phyloP scores from a whole-genome alignment of 2,888 invertebrate species.

The Pseudolycoriella hygida region DNA sequence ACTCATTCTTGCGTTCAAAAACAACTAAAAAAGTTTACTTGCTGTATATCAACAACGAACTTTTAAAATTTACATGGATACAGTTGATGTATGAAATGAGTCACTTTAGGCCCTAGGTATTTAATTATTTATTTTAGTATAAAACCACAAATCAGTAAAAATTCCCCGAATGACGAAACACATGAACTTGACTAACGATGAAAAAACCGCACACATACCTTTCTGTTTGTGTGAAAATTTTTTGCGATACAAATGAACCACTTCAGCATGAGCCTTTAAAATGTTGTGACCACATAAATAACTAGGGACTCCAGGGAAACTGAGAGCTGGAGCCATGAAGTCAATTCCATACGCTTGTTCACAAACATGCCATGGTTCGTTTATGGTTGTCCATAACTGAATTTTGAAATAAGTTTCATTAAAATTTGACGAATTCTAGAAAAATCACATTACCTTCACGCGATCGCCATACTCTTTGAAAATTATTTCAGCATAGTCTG shows the following conservation, averaged over 20 bases:
- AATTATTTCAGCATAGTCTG: constrained; percentile 42
- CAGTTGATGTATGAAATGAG: too few relatives aligned
- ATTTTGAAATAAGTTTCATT: neutral
- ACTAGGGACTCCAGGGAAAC: constrained; percentile 40
- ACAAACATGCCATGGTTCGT: constrained; percentile 43
- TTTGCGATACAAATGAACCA: constrained; percentile 43
- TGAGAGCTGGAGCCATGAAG: constrained; percentile 39
- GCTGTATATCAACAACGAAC: too few relatives aligned
- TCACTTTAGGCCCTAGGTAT: too few relatives aligned
- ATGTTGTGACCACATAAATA: constrained; percentile 56
- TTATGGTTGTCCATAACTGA: constrained; percentile 54
- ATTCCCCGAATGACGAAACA: too few relatives aligned
- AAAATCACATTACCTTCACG: constrained; percentile 28
- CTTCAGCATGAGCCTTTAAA: constrained; percentile 53
- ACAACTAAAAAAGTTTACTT: too few relatives aligned
- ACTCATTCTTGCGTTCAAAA: too few relatives aligned
- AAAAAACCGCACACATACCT: too few relatives aligned
- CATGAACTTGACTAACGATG: too few relatives aligned
- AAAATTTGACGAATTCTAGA: neutral
- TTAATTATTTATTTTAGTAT: too few relatives aligned
- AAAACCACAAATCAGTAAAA: too few relatives aligned
- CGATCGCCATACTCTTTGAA: constrained; percentile 42
- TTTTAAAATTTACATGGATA: too few relatives aligned
- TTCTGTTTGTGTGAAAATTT: constrained; percentile 36
- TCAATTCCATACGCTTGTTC: constrained; percentile 33